A percentile compares a stretch with the other conserved stretches of the same genome.
These are phyloP conservation scores for Hoplostethus atlanticus DNA, from an alignment of 2,797 vertebrate genomes.

Conservation along the genomic window DNA sequence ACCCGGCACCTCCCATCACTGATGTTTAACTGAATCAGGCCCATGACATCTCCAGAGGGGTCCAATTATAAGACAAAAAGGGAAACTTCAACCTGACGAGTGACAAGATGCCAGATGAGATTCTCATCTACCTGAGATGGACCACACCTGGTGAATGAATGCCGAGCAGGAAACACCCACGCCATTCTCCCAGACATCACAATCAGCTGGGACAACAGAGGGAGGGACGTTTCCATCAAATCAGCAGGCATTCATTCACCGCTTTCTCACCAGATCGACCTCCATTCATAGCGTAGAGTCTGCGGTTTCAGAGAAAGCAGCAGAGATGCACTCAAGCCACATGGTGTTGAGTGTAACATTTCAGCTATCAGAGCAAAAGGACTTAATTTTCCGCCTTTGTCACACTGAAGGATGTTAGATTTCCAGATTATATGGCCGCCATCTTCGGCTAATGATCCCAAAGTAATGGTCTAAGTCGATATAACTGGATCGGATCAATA, in stretches of 20 bases:
- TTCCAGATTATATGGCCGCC: too few species aligned
- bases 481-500: too few species aligned
- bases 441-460: background rate
- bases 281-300: background rate
- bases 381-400: too few species aligned
- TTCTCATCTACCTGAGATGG: background rate
- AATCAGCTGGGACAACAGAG: constrained; percentile 26
- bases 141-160: background rate
- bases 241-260: background rate
- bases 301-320: background rate
- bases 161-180: constrained; percentile 2
- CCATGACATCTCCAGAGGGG: too few species aligned
- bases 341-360: too few species aligned
- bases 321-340: background rate
- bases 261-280: constrained; percentile 14
- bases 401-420: too few species aligned
- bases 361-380: too few species aligned
- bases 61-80: background rate
- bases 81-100: background rate
- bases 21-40: too few species aligned
- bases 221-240: constrained; percentile 40
- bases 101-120: too few species aligned
- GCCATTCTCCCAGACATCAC: constrained; percentile 21
- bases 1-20: too few species aligned
- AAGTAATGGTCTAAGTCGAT: too few species aligned